These are phyloP conservation scores for Macrophya annulata DNA, from an alignment of 2,888 invertebrate species.

Conservation along the genomic window DNA sequence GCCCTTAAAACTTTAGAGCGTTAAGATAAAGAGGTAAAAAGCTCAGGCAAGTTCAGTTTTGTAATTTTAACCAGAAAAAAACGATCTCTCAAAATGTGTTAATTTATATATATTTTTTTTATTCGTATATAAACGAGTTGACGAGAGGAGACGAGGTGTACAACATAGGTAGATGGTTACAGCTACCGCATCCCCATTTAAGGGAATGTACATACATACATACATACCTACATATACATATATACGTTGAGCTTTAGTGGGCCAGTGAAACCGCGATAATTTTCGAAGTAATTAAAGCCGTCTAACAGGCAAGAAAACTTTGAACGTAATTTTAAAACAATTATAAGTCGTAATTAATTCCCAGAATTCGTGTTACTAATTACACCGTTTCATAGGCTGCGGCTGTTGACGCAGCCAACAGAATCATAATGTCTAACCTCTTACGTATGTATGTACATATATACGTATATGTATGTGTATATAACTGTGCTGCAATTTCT, in stretches of 20 bases:
- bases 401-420: neutral
- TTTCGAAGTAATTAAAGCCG: constrained; percentile 48
- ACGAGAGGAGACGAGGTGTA: neutral
- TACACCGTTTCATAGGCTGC: neutral
- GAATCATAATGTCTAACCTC: constrained; percentile 6
- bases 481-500: constrained; percentile 29
- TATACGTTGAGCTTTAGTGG: neutral
- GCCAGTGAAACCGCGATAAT: constrained; percentile 14
- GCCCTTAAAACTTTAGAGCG: neutral
- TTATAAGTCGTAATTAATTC: constrained; percentile 70
- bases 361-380: constrained; percentile 61
- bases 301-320: constrained; percentile 34
- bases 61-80: neutral
- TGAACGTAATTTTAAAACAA: constrained; percentile 57
- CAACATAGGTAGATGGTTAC: neutral
- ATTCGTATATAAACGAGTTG: neutral
- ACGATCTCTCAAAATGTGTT: neutral
- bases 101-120: neutral
- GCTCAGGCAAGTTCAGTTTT: neutral
- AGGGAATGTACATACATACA: neutral
- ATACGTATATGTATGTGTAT: too few relatives aligned
- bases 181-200: neutral
- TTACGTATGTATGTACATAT: too few relatives aligned
- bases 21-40: constrained; percentile 11
- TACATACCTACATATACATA: neutral